Percentiles rank a stretch among this genome's conserved stretches.
Evolutionary conservation across 2,113 vertebrate genomes (phyloP).

Genomic region (Poeciliopsis occidentalis): DNA sequence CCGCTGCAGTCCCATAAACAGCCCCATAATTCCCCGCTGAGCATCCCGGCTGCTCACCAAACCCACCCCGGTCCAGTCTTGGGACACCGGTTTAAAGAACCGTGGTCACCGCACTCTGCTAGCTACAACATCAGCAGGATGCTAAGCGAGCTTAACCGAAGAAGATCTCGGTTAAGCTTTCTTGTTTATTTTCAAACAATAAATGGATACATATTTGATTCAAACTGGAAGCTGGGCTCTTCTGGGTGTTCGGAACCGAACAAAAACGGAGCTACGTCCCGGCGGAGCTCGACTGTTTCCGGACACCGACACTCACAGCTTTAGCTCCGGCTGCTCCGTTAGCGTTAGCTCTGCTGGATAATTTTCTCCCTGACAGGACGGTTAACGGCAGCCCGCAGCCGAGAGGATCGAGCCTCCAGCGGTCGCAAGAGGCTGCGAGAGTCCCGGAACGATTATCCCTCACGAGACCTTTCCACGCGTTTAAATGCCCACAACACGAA

Average conservation of each 20-base stretch:
- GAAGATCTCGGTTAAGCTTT: no score
- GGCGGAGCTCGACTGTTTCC: conserved; percentile 15
- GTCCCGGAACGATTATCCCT: conserved; percentile 24
- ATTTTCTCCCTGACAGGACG: conserved; percentile 6
- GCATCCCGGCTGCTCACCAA: background rate
- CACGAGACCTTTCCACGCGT: conserved; percentile 52
- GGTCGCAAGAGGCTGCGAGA: background rate
- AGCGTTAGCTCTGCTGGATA: conserved; percentile 25
- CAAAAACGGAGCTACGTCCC: conserved; percentile 21
- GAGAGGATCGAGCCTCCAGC: background rate
- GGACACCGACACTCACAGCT: conserved; percentile 23
- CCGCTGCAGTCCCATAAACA: conserved; percentile 7
- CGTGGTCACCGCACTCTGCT: background rate
- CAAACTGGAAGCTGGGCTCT: background rate
- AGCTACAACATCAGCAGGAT: conserved; percentile 18
- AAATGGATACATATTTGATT: background rate
- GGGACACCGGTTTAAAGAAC: background rate
- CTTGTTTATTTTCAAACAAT: background rate
- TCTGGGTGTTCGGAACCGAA: background rate
- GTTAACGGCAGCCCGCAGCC: conserved; percentile 9
- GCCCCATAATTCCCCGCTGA: background rate
- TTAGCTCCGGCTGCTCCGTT: conserved; percentile 47
- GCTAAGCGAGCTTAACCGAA: conserved; percentile 7
- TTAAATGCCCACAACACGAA: conserved; percentile 56
- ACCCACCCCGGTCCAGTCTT: background rate